Conservation (phyloP, 2,113 vertebrate genomes). For the Pimephales promelas region DNA sequence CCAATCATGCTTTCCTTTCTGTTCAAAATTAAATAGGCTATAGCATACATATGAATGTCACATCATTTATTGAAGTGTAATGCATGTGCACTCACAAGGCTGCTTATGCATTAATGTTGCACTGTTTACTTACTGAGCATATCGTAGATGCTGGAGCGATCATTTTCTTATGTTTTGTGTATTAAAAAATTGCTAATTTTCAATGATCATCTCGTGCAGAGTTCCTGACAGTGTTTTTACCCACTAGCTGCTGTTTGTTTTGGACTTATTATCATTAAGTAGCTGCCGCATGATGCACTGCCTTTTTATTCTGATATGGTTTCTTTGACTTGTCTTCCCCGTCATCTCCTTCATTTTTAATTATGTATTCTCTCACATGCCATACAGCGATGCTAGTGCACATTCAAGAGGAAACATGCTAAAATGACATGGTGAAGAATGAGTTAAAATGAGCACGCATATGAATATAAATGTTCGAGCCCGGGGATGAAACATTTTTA, state of each 20-base stretch:
- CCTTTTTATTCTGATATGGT: slow-evolving; percentile 11
- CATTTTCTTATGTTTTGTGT: slow-evolving; percentile 11
- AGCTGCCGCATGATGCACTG: not conserved
- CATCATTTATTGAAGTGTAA: not conserved
- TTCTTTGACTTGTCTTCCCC: not conserved
- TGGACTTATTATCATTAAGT: not conserved
- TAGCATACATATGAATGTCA: not conserved
- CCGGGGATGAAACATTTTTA: slow-evolving; percentile 14
- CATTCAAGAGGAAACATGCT: not conserved
- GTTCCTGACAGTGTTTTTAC: not conserved
- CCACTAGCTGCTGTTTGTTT: not conserved
- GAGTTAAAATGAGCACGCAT: not conserved
- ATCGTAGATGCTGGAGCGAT: slow-evolving; percentile 2
- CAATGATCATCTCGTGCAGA: not conserved
- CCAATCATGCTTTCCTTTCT: not conserved
- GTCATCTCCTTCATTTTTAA: slow-evolving; percentile 22
- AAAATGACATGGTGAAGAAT: not conserved
- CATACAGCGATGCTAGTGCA: not conserved
- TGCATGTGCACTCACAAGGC: not conserved
- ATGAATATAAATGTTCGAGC: slow-evolving; percentile 5
- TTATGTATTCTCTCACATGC: slow-evolving; percentile 6
- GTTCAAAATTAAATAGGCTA: not conserved
- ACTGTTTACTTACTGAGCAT: not conserved
- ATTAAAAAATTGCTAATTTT: too few species aligned
- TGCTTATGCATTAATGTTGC: not conserved